phyloP scores from a whole-genome alignment of 2,888 invertebrate genomes.

The Amaurobius ferox region DNA sequence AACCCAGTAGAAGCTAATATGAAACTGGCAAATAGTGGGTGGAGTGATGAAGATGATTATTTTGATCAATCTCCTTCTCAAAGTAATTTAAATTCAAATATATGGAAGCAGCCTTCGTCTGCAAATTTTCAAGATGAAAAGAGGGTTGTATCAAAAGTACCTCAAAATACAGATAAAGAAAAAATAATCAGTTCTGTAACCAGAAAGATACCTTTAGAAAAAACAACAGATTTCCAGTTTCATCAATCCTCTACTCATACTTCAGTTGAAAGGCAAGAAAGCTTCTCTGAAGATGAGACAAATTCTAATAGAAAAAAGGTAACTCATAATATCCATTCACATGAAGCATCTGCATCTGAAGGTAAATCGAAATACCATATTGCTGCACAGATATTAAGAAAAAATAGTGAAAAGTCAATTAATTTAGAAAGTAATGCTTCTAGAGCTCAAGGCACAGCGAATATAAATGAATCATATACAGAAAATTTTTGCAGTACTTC shows the following conservation, averaged over 20 bases:
- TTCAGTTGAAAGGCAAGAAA: too few species aligned
- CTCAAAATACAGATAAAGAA: neutral
- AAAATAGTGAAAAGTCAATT: neutral
- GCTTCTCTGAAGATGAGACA: too few species aligned
- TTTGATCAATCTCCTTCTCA: neutral
- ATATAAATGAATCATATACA: too few species aligned
- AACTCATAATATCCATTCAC: too few species aligned
- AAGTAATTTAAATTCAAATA: neutral
- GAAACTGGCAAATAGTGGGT: neutral
- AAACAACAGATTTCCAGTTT: too few species aligned
- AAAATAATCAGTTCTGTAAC: too few species aligned
- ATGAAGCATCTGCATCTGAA: neutral
- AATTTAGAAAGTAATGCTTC: too few species aligned
- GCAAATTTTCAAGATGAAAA: neutral
- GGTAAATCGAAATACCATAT: neutral
- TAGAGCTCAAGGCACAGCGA: too few species aligned
- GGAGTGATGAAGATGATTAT: constrained; percentile 33
- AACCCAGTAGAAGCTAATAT: neutral
- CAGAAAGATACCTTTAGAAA: too few species aligned
- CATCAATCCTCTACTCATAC: too few species aligned
- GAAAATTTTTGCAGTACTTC: too few species aligned
- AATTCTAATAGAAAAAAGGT: too few species aligned
- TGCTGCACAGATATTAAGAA: neutral
- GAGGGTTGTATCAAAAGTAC: neutral
- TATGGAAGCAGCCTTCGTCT: neutral